Evolutionary conservation across 2,797 vertebrate genomes (phyloP), one percentile per base, ranked within the genome.

Genomic region (Mormyrus proboscirostris): DNA sequence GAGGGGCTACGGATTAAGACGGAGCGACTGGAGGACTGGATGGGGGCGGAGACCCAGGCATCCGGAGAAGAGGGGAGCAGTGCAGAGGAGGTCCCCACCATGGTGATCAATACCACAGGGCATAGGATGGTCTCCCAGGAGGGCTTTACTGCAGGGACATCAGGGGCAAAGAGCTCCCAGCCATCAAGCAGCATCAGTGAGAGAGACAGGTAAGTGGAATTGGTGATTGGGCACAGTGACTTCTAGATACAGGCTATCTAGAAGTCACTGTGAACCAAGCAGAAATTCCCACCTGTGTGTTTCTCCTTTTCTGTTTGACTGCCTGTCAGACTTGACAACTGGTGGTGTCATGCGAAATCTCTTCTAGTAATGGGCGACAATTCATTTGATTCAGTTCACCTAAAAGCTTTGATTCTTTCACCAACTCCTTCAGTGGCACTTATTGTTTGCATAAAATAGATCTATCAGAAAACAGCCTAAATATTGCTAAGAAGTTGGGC

Each of bases 1-100:
- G 97, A 97, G 79, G 96, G 97, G 2, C 94, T 99, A 2, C 94
- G 96, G 83, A 98, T 99, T 91, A 99, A 99, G 95, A 98, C 97
- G 0, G 98, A 99, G 91, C 95, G 97, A 89, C 95, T 98, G 94
- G 98, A 99, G 91, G 98, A 99, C 92, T 99, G 98, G 98, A 95
- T 95, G 6, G 97, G 97, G 33, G 91, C 96, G 0, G 97, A 97
- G 91, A 96, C 97, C 76, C 97, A 97, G 93, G 96, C 97, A 0
- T 97, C 96, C 0, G 96, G 97, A 65, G 97, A 98, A 90, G 98
- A 98, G 4, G 97, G 96, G 4, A 98, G 96, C 89, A 96, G 96
- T 1, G 95, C 95, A 0, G 98, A 98, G 91, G 98, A 98, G 91
- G 97, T 97, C 14, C 95, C 97, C 0, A 97, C 97, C 3, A 97